Percentiles rank a stretch among this genome's conserved stretches.
These are phyloP conservation scores for Lytechinus variegatus DNA, from an alignment of 35 echinoderm and acorn worm genomes.

Conservation along the genomic window DNA sequence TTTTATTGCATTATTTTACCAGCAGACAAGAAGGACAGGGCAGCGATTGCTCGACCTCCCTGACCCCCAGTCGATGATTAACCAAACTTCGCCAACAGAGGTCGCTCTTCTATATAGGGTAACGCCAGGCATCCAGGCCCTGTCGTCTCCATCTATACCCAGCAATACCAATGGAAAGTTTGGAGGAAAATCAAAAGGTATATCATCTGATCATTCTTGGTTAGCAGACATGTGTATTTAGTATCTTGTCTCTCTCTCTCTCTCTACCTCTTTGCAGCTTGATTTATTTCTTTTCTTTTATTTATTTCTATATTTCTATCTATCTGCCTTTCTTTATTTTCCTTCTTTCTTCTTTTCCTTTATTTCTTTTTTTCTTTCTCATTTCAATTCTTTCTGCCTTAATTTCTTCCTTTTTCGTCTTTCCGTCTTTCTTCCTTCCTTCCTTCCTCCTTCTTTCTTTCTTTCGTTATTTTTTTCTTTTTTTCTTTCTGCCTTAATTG, in stretches of 20 bases:
- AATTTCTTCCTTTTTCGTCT: background rate
- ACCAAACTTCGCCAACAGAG: constrained; percentile 81
- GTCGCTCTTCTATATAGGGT: constrained; percentile 76
- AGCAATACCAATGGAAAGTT: constrained; percentile 97
- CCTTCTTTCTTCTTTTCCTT: background rate
- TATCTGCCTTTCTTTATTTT: background rate
- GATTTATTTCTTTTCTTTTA: background rate
- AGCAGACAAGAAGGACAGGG: constrained; percentile 74
- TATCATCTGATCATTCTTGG: background rate
- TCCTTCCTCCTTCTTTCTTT: background rate
- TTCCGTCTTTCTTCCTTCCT: background rate
- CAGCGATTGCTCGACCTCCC: constrained; percentile 65
- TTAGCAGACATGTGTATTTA: background rate
- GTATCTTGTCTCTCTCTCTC: background rate
- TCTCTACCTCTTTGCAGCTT: background rate
- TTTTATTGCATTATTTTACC: background rate
- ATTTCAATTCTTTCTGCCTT: background rate
- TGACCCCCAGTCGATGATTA: constrained; percentile 69
- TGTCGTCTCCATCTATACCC: constrained; percentile 90
- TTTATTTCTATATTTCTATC: background rate
- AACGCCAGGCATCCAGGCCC: constrained; percentile 24
- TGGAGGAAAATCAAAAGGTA: constrained; percentile 74
- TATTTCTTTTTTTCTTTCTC: background rate
- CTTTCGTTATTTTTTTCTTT: background rate
- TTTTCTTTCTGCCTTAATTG: background rate